These are phyloP conservation scores for Callocephalon fimbriatum DNA, from an alignment of 2,113 vertebrate species.

Conservation along the genomic window DNA sequence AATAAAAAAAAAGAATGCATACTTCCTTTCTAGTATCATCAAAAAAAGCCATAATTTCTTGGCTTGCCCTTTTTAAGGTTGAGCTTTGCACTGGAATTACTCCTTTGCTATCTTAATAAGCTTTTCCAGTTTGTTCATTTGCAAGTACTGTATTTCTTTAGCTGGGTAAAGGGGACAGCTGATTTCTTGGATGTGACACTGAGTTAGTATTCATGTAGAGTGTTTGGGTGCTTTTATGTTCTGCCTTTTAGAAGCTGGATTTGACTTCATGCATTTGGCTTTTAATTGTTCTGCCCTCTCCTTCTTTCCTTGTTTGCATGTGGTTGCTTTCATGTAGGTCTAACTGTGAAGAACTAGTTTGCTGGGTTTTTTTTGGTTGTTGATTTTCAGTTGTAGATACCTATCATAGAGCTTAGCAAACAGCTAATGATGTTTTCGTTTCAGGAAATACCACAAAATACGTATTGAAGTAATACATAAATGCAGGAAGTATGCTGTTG, in stretches of 20 bases:
- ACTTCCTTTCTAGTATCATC: rapidly evolving
- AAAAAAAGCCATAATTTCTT: background rate
- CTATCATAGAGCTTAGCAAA: background rate
- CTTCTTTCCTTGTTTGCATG: background rate
- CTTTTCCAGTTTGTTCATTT: background rate
- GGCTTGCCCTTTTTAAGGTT: background rate
- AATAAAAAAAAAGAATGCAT: background rate
- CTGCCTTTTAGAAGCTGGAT: background rate
- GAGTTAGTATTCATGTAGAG: background rate
- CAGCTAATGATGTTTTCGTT: background rate
- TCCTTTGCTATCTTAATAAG: background rate
- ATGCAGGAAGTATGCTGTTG: background rate
- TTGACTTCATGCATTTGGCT: background rate
- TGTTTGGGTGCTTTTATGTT: background rate
- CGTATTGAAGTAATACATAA: background rate
- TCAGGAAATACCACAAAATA: background rate
- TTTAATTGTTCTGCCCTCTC: background rate
- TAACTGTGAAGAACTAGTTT: background rate
- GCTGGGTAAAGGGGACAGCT: background rate
- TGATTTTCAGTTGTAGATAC: background rate
- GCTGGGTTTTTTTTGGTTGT: background rate
- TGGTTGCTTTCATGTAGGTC: background rate
- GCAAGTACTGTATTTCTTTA: background rate
- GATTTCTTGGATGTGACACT: background rate
- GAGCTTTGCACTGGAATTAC: background rate